Conservation (phyloP, 2,888 invertebrate genomes). For the Andrena chrysosceles region DNA sequence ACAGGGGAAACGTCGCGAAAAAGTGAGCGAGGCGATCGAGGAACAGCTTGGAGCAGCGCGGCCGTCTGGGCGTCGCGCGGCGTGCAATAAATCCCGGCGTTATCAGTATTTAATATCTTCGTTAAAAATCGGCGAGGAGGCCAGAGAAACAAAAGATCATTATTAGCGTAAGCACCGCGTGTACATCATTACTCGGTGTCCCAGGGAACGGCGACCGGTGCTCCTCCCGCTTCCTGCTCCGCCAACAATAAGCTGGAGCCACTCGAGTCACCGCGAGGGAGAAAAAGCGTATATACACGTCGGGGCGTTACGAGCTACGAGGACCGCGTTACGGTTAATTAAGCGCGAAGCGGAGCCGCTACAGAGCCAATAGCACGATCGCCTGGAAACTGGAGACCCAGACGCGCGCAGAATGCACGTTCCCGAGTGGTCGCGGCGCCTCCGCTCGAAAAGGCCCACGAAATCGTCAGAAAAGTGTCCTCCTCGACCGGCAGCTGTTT, state of each 20-base stretch:
- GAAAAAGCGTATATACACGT: slow-evolving; percentile 56
- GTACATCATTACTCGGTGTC: slow-evolving; percentile 65
- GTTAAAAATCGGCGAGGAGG: slow-evolving; percentile 54
- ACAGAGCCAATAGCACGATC: slow-evolving; percentile 47
- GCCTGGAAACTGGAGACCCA: slow-evolving; percentile 68
- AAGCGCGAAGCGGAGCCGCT: slow-evolving; percentile 58
- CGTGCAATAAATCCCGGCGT: slow-evolving; percentile 56
- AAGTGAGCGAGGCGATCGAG: not conserved
- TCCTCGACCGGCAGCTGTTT: slow-evolving; percentile 77
- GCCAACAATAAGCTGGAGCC: slow-evolving; percentile 54
- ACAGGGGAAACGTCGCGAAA: slow-evolving; percentile 21
- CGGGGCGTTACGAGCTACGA: slow-evolving; percentile 63
- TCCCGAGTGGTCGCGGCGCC: not conserved
- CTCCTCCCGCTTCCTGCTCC: slow-evolving; percentile 65
- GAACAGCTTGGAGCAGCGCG: slow-evolving; percentile 24
- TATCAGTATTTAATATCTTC: slow-evolving; percentile 61
- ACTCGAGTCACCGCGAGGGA: slow-evolving; percentile 51
- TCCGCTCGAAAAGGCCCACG: slow-evolving; percentile 40
- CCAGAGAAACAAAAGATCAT: slow-evolving; percentile 64
- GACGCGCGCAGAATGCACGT: slow-evolving; percentile 40
- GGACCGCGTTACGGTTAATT: slow-evolving; percentile 72
- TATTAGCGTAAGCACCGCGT: slow-evolving; percentile 66
- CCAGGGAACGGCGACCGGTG: slow-evolving; percentile 42
- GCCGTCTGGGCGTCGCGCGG: slow-evolving; percentile 45
- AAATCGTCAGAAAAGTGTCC: slow-evolving; percentile 74